phyloP scores from a whole-genome alignment of 2,113 vertebrate species.

The Onychostoma macrolepis region DNA sequence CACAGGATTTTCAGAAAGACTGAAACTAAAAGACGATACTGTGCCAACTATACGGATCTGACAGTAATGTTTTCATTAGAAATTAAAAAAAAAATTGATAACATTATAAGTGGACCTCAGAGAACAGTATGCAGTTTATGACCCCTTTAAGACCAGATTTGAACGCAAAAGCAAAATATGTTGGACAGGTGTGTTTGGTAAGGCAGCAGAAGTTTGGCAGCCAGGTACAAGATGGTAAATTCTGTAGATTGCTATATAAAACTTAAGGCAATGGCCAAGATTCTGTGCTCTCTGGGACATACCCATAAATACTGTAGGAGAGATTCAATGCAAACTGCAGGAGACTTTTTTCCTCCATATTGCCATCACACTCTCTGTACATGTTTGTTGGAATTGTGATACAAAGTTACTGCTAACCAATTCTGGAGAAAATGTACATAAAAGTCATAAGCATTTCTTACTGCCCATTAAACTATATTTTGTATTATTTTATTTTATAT shows the following conservation, averaged over 20 bases:
- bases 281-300: background rate
- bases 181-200: background rate
- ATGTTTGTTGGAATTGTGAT: background rate
- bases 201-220: background rate
- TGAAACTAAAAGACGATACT: no score
- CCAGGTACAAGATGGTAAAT: background rate
- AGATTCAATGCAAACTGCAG: background rate
- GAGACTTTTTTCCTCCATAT: background rate
- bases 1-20: no score
- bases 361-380: background rate
- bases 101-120: no score
- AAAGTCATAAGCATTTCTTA: no score
- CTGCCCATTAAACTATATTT: no score
- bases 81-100: no score
- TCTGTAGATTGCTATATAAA: slow-evolving; percentile 2
- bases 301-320: background rate
- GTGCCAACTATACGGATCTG: no score
- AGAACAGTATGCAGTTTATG: no score
- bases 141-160: background rate
- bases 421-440: background rate
- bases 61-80: no score
- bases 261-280: background rate
- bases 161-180: background rate
- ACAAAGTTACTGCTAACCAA: background rate
- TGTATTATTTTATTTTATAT: background rate